Evolutionary conservation across 2,888 invertebrate genomes (phyloP).

Genomic region (Pemphredon lugubris): DNA sequence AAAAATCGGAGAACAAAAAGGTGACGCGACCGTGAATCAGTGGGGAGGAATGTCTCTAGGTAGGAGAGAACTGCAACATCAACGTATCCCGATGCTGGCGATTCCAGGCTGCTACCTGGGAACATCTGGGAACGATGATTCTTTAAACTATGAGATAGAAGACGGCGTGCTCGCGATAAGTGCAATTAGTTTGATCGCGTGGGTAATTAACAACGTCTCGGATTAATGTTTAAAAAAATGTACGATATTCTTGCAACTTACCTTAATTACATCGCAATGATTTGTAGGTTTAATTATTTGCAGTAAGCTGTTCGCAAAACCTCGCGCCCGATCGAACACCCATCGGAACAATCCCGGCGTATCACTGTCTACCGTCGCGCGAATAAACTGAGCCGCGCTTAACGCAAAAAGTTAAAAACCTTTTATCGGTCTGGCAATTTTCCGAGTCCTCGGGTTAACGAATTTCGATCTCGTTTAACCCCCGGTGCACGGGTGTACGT

Average conservation of each 20-base stretch:
- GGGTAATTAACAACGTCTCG: not conserved
- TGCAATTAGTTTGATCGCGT: conserved; percentile 25
- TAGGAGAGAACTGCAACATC: conserved; percentile 3
- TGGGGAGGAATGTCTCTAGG: not conserved
- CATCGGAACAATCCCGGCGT: too few relatives aligned
- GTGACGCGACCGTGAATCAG: conserved; percentile 29
- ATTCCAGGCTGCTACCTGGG: conserved; percentile 8
- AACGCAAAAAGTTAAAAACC: too few relatives aligned
- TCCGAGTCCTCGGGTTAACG: too few relatives aligned
- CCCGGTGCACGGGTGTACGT: conserved; percentile 9
- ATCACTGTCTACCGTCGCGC: too few relatives aligned
- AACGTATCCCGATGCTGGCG: not conserved
- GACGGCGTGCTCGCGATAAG: not conserved
- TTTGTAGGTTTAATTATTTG: too few relatives aligned
- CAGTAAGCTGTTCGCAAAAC: too few relatives aligned
- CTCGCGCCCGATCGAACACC: too few relatives aligned
- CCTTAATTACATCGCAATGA: too few relatives aligned
- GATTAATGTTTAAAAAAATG: too few relatives aligned
- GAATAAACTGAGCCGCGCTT: too few relatives aligned
- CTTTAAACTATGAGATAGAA: conserved; percentile 10
- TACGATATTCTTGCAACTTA: too few relatives aligned
- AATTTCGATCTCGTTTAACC: conserved; percentile 2
- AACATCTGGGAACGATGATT: conserved; percentile 12
- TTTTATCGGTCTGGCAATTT: too few relatives aligned
- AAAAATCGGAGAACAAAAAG: conserved; percentile 40